Conservation (phyloP, 2,888 invertebrate genomes). For the Apamea monoglypha region DNA sequence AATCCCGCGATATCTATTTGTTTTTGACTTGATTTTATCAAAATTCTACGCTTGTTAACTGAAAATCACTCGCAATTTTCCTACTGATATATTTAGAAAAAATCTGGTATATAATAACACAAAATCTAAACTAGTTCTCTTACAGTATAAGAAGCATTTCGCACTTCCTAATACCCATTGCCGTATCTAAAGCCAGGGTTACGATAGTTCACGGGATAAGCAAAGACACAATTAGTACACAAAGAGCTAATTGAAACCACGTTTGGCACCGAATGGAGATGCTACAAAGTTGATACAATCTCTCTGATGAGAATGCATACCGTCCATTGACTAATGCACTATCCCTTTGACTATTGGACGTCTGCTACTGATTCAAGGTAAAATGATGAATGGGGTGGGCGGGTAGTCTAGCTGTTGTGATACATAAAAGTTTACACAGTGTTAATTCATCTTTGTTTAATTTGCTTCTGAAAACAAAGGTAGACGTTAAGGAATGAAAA, state of each 20-base stretch:
- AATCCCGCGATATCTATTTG: too few species aligned
- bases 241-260: slow-evolving; percentile 33
- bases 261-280: slow-evolving; percentile 8
- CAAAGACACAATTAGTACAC: slow-evolving; percentile 29
- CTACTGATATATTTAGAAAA: neutral
- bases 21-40: too few species aligned
- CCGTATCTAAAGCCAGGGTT: neutral
- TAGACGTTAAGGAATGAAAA: neutral
- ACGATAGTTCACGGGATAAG: neutral
- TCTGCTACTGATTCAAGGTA: neutral
- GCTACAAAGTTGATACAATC: slow-evolving; percentile 14
- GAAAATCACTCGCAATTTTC: neutral
- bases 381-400: slow-evolving; percentile 5
- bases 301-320: slow-evolving; percentile 13
- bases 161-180: slow-evolving; percentile 1
- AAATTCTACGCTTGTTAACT: too few species aligned
- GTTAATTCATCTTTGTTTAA: neutral
- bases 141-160: slow-evolving; percentile 1
- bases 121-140: slow-evolving; percentile 1
- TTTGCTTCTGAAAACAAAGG: neutral
- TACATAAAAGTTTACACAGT: neutral
- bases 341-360: neutral
- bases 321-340: slow-evolving; percentile 23
- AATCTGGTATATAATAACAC: too few species aligned
- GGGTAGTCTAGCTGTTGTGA: neutral